Base-by-base conservation (phyloP, 1,140 invertebrate species). In the Solenopsis fugax region DNA sequence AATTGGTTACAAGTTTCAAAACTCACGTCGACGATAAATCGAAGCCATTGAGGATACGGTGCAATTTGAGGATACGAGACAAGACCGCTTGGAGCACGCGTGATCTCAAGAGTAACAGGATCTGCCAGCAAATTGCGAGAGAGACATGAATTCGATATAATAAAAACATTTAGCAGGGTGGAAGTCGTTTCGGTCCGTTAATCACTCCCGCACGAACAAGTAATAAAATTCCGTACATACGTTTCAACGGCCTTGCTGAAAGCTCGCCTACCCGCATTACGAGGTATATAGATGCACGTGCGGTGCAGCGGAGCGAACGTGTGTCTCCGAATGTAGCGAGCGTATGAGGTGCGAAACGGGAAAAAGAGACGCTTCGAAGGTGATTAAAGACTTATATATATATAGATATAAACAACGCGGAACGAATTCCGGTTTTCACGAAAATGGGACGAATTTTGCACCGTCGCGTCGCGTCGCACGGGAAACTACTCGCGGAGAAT, bases 161-260 rank as follows among this genome's bases (percentile, higher is more conserved):
- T 86, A 86, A 81, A 86, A 86, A 86, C 84, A 86, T 86, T 85
- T 85, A 76, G 72, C 81, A 18, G 13, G 7, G 41, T 5, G 71
- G 58, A 29, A 48, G 37, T 54, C 76, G 77, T 86, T 81, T 82
- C 85, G 6, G 62, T 52, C 76, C 52, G 85, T 86, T 86, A 86
- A 86, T 86, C 85, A 81, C 77, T 80, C 76, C 54, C 29, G 76
- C 13, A 45, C 41, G 64, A 81, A 82, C 64, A 76, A 58, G 77
- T 50, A 81, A 69, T 86, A 81, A 86, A 86, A 86, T 81, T 48
- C 64, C 62, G 62, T 85, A 85, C 56, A 45, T 80, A 85, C 56
- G 56, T 80, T 86, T 82, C 52, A 67, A 69, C 34, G 37, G 12
- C 18, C 45, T 81, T 13, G 62, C 29, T 69, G 41, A 86, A 86